Percentiles rank a stretch among this genome's conserved stretches.
Evolutionary conservation across 2,888 invertebrate species (phyloP).

Genomic region (Amiota communis): DNA sequence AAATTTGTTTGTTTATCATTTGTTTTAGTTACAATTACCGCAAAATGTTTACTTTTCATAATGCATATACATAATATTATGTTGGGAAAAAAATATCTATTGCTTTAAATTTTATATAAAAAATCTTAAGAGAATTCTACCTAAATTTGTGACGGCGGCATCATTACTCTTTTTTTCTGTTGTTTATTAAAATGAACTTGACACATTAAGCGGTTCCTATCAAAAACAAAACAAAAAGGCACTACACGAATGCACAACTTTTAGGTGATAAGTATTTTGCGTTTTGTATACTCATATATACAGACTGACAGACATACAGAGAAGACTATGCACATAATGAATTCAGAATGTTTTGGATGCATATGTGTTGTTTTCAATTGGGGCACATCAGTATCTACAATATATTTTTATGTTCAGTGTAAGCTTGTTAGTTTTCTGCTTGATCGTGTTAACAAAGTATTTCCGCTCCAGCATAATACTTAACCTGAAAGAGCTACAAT

Average conservation of each 20-base stretch:
- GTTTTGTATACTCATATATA: not conserved
- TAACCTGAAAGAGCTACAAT: not conserved
- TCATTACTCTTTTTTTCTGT: not conserved
- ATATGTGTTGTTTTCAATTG: not conserved
- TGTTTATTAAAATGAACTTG: slow-evolving; percentile 63
- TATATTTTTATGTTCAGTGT: not conserved
- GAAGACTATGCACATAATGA: no score
- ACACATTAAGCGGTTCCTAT: slow-evolving; percentile 44
- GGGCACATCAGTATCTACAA: no score
- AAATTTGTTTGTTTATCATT: slow-evolving; percentile 28
- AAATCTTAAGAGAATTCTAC: slow-evolving; percentile 17
- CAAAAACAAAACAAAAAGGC: slow-evolving; percentile 9
- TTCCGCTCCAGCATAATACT: slow-evolving; percentile 38
- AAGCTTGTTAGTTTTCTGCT: not conserved
- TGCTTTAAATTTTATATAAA: not conserved
- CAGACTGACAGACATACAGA: not conserved
- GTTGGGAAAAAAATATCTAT: no score
- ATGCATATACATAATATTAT: not conserved
- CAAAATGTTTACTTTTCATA: slow-evolving; percentile 27
- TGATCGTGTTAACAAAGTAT: slow-evolving; percentile 41
- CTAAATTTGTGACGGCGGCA: not conserved
- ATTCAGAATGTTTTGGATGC: not conserved
- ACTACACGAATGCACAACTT: no score
- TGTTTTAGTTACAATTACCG: slow-evolving; percentile 29
- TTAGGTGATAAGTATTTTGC: no score